Evolutionary conservation across 1,140 invertebrate species (phyloP).

Genomic region (Marisa cornuarietis): DNA sequence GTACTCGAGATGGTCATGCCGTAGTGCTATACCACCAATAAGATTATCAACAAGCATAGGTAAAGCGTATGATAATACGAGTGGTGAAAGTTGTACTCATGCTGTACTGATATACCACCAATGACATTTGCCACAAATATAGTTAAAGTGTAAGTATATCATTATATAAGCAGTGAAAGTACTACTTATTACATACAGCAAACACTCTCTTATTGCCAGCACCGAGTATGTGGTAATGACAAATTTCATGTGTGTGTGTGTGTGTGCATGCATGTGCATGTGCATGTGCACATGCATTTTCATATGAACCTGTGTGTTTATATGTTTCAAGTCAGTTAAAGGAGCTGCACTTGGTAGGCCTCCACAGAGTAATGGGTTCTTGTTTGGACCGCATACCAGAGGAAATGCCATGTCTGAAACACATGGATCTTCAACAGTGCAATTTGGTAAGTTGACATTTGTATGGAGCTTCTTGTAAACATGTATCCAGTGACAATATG

Average conservation of each 20-base stretch:
- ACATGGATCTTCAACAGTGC: conserved; percentile 17
- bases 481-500: neutral
- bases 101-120: too few relatives aligned
- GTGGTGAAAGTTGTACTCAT: too few relatives aligned
- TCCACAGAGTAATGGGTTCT: conserved; percentile 1
- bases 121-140: too few relatives aligned
- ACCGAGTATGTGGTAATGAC: too few relatives aligned
- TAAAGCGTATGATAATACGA: too few relatives aligned
- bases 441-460: conserved; percentile 6
- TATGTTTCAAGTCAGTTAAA: neutral
- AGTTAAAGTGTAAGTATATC: too few relatives aligned
- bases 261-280: neutral
- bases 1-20: too few relatives aligned
- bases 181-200: too few relatives aligned
- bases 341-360: conserved; percentile 9
- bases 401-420: neutral
- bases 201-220: too few relatives aligned
- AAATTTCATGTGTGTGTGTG: neutral
- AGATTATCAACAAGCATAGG: too few relatives aligned
- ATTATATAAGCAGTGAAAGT: too few relatives aligned
- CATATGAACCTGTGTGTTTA: neutral
- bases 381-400: neutral
- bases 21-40: too few relatives aligned
- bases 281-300: neutral
- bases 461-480: neutral